Evolutionary conservation across 1,140 invertebrate genomes (phyloP), one percentile per base, ranked within the genome.

Genomic region (Antheraea pernyi): DNA sequence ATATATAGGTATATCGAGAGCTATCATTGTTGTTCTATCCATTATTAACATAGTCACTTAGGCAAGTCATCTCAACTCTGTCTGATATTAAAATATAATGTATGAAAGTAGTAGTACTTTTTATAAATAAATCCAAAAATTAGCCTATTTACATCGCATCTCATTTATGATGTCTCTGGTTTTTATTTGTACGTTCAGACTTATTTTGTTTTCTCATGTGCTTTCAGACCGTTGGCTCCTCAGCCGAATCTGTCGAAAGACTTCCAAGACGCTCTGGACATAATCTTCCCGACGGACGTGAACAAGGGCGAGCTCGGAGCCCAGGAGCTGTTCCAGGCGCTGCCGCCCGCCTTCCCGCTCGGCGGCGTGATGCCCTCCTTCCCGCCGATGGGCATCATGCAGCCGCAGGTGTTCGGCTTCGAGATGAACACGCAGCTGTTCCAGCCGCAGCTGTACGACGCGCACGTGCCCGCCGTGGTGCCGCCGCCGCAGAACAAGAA

Each of bases 251-350:
- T 91, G 0, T 83, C 87, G 7, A 87, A 88, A 70, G 95, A 96
- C 87, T 89, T 96, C 61, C 95, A 96, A 75, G 95, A 95, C 60
- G 95, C 95, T 0, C 85, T 96, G 5, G 94, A 96, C 76, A 96
- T 96, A 8, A 95, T 96, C 68, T 96, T 96, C 72, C 95, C 95
- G 0, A 81, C 88, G 0, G 90, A 89, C 8, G 78, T 76, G 53
- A 88, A 84, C 70, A 76, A 73, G 62, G 76, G 71, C 7, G 82
- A 79, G 66, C 73, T 84, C 69, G 67, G 65, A 11, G 77, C 82
- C 36, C 84, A 80, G 59, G 82, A 88, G 42, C 65, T 87, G 9
- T 85, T 88, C 75, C 70, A 73, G n/a, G 62, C 71, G 19, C 71
- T 83, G 46, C 79, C 86, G 8, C 74, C 79, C 16, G 72, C 79